Evolutionary conservation across 2,888 invertebrate genomes (phyloP), one percentile per base, ranked within the genome.

Genomic region (Ophion slaviceki): DNA sequence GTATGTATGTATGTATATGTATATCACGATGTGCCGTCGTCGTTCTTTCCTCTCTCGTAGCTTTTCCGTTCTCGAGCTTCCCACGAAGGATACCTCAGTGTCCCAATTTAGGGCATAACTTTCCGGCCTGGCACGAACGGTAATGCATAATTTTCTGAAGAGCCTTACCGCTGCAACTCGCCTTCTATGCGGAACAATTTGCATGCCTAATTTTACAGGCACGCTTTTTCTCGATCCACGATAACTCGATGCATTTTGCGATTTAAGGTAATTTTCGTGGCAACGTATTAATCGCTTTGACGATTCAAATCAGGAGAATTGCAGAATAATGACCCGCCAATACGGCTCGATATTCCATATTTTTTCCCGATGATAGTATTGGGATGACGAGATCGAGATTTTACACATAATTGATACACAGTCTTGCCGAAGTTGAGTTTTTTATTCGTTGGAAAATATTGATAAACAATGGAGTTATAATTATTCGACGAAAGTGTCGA

Each of bases 21-120:
- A 36, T 8, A n/a, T 40, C 36, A 2, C 40, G 47, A 47, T 47
- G 47, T 47, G 47, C 40, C 20, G 8, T 76, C 53, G 57, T 59
- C 53, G 11, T 57, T 57, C 24, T 24, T 28, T 24, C 8, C 53
- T 45, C 36, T 79, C 77, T 40, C 64, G 67, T 61, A 24, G 45
- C 61, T 68, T 59, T 80, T 76, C 71, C 80, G 71, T 80, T 80
- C 80, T 53, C 76, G 64, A 68, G 84, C 80, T 80, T 76, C 74
- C 47, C 75, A 81, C 75, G 64, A 28, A 71, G 72, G 67, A 80
- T 71, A 84, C 71, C 80, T 84, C 71, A 76, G 76, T 77, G 80
- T 76, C 76, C 76, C 80, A 84, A 84, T 84, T 84, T 80, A 70
- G 68, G 57, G 74, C 28, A 74, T 68, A 75, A 74, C 40, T 72